A percentile compares a stretch with the other conserved stretches of the same genome.
Evolutionary conservation across 2,113 vertebrate species (phyloP).

Genomic region (Lepus timidus): DNA sequence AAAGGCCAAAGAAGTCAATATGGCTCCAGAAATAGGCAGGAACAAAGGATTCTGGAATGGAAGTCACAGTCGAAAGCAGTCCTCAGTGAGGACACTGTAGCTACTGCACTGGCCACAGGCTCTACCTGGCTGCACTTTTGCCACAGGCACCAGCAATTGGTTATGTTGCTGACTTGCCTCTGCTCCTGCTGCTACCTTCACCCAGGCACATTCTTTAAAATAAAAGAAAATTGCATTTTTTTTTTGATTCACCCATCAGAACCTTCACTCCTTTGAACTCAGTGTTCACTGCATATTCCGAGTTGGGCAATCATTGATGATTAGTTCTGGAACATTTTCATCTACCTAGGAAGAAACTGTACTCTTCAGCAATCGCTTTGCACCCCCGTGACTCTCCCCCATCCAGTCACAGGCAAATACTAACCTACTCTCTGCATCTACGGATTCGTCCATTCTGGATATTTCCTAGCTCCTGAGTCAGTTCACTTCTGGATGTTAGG

Average conservation of each 20-base stretch:
- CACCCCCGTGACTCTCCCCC: rapidly evolving
- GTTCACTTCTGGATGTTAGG: neutral
- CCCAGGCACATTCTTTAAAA: neutral
- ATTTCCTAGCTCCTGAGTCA: neutral
- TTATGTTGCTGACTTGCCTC: neutral
- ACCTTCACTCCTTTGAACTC: neutral
- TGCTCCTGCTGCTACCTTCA: neutral
- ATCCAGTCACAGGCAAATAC: too few species aligned
- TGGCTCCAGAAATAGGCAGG: neutral
- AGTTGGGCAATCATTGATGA: neutral
- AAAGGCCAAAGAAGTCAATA: neutral
- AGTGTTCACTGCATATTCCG: neutral
- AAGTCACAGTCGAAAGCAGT: neutral
- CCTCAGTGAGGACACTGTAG: rapidly evolving
- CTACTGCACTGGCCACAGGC: too few species aligned
- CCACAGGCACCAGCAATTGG: neutral
- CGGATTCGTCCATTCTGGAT: neutral
- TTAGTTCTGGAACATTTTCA: neutral
- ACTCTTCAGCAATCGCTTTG: too few species aligned
- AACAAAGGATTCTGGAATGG: too few species aligned
- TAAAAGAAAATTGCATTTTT: neutral
- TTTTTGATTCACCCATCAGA: neutral
- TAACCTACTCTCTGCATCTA: neutral
- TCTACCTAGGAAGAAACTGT: neutral
- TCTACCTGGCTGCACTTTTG: too few species aligned